Evolutionary conservation across 2,797 vertebrate genomes (phyloP), one percentile per base, ranked within the genome.

Genomic region (Characodon lateralis): DNA sequence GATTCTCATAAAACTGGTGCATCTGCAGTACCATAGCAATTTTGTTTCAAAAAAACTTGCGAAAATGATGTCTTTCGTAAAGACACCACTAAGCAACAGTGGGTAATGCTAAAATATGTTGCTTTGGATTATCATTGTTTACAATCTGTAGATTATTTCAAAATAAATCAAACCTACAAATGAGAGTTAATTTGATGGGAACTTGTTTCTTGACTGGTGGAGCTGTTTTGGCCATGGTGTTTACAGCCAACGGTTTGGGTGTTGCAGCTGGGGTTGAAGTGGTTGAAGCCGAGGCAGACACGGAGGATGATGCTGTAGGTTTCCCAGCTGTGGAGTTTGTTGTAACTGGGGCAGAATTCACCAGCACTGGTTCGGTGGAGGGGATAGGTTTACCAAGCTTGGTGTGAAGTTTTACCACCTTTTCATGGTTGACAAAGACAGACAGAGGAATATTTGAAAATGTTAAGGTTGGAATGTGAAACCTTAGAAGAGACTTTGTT

Each of bases 371-470:
- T 84, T 97, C 95, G 0, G 92, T 90, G 35, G 95, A 93, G 18
- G 96, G 96, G 35, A 97, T 96, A 55, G 97, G 96, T 83, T 96
- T 98, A 28, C 97, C 97, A 65, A 97, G 89, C 88, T 96, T 97
- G 77, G 95, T 95, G 90, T 97, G 96, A 83, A 97, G 92, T 92
- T 96, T 98, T 86, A 96, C 93, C 82, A 97, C 96, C 97, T 97
- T 91, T 83, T 50, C 71, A 80, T 71, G 79, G 77, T 76, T 72
- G 74, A 88, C 46, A 88, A 84, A 85, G 41, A 75, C 12, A 89
- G 53, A 84, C 24, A 83, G 77, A 72, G 48, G 26, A 48, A 85
- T 65, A 82, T 31, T 41, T 50, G 72, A 75, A 20, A 59, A 63
- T 80, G 61, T 79, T 79, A 84, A 83, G 46, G 59, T 48, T 28